A percentile compares a stretch with the other conserved stretches of the same genome.
These are phyloP conservation scores for Argya squamiceps DNA, from an alignment of 2,797 vertebrate species.

Conservation along the genomic window DNA sequence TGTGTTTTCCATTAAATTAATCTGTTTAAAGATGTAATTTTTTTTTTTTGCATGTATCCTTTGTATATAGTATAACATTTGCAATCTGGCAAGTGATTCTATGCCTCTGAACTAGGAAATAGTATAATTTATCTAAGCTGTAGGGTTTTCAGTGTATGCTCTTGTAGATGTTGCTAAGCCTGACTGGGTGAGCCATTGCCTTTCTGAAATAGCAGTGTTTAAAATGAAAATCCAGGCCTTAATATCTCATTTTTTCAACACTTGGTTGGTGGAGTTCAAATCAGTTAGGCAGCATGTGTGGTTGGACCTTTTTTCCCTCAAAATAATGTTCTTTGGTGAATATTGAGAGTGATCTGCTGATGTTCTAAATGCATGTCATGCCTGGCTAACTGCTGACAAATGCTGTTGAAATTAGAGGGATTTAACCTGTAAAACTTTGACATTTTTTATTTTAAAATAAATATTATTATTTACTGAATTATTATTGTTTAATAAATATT, in stretches of 20 bases:
- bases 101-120: neutral
- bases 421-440: neutral
- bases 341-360: neutral
- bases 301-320: neutral
- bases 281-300: neutral
- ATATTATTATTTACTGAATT: neutral
- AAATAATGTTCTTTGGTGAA: neutral
- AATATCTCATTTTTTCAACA: neutral
- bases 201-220: neutral
- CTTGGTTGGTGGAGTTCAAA: neutral
- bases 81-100: neutral
- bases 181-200: neutral
- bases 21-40: neutral
- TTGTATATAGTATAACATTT: neutral
- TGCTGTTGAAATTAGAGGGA: neutral
- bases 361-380: neutral
- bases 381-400: neutral
- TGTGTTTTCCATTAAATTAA: neutral
- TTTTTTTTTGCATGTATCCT: neutral
- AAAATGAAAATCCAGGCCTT: neutral
- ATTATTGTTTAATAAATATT: neutral
- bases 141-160: neutral
- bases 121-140: rapidly evolving
- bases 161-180: neutral
- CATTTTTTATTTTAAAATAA: neutral